Evolutionary conservation across 2,113 vertebrate genomes (phyloP), one percentile per base, ranked within the genome.

Genomic region (Noturus placidus): DNA sequence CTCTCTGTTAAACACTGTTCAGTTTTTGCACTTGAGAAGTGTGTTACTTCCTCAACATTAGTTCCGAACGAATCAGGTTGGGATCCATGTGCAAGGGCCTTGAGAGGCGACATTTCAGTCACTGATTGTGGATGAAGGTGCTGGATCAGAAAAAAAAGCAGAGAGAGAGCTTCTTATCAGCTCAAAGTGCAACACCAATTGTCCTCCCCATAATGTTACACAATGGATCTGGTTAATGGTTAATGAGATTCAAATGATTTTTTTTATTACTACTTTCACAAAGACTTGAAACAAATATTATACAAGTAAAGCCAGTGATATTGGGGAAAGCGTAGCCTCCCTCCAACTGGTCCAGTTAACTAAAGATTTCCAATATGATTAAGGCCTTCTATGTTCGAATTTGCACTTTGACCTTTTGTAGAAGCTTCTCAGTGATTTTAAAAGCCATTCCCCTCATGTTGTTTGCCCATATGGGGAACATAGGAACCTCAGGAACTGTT

Each of bases 401-500:
- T 93, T 93, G 92, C 93, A 92, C 94, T 94, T 93, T 94, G 93
- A 94, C 93, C 91, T 92, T 93, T 94, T 92, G 93, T 94, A 90
- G 90, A 91, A 92, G 94, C 93, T 95, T 93, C 94, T 93, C 59
- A 91, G 90, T 93, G 92, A 95, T 93, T 92, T 91, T 91, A 93
- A 90, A 96, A 96, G 95, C 95, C 95, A 96, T 96, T 94, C 94
- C 95, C 93, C 93, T 94, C 92, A 93, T 93, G 93, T 92, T 93
- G 93, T 84, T 90, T 54, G 79, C 93, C 92, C 94, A 94, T 92
- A 95, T 95, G 96, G 96, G 96, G 93, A 92, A 96, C 91, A 94
- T 92, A 95, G 92, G 93, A 94, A 95, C 94, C 95, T 96, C 95
- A 96, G 95, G 95, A 96, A 96, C 93, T 93, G 91, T 93, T 93